A percentile compares a stretch with the other conserved stretches of the same genome.
These are phyloP conservation scores for Drosophila infuscata DNA, from an alignment of 2,888 invertebrate species.

Conservation along the genomic window DNA sequence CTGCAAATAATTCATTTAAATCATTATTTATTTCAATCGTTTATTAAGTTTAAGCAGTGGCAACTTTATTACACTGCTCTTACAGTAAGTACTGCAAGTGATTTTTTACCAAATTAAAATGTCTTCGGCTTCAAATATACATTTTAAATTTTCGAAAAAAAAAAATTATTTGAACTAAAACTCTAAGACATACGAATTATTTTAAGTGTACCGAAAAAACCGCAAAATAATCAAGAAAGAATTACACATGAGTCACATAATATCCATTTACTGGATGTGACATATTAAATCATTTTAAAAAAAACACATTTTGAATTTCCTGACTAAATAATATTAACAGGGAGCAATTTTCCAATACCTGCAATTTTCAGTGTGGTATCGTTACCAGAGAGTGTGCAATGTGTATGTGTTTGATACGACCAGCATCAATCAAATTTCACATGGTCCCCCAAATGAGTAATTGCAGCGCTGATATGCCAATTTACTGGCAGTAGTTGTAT, in stretches of 20 bases:
- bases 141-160: neutral
- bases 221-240: neutral
- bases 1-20: constrained; percentile 62
- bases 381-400: neutral
- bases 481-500: constrained; percentile 4
- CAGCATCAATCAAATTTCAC: constrained; percentile 25
- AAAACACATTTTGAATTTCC: neutral
- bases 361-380: neutral
- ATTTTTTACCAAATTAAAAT: neutral
- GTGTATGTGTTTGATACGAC: constrained; percentile 5
- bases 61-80: constrained; percentile 41
- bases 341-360: neutral
- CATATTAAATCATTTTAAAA: neutral
- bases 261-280: neutral
- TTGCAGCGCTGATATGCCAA: constrained; percentile 29
- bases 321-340: neutral
- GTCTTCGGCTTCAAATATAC: neutral
- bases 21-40: constrained; percentile 65
- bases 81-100: constrained; percentile 1
- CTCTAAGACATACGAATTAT: no score
- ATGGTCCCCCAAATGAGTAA: constrained; percentile 23
- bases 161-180: no score
- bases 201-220: neutral
- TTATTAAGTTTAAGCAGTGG: constrained; percentile 40
- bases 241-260: neutral